Conservation (phyloP, 1,140 invertebrate genomes). For the Eurosta solidaginis region DNA sequence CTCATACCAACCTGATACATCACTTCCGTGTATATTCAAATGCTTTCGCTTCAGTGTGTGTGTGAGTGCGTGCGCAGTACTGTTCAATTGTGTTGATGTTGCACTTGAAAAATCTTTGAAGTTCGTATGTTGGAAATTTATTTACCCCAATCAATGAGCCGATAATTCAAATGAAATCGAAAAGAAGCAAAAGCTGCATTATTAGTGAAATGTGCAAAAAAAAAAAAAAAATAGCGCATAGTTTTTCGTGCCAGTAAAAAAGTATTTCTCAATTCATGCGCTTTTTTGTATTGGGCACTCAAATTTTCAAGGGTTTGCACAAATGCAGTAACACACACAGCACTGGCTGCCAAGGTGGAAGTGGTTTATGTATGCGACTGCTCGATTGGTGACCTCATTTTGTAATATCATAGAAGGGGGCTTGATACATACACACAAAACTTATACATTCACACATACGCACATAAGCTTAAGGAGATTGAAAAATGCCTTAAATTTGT, state of each 20-base stretch:
- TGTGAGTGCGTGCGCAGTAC: neutral
- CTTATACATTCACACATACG: too few relatives aligned
- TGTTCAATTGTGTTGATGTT: conserved; percentile 1
- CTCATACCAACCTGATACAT: too few relatives aligned
- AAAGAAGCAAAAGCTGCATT: neutral
- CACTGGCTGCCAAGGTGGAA: neutral
- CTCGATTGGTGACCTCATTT: neutral
- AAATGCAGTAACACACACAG: neutral
- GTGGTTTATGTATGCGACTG: neutral
- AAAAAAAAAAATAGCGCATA: neutral
- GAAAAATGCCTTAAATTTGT: too few relatives aligned
- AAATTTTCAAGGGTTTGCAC: neutral
- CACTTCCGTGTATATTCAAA: neutral
- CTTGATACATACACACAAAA: too few relatives aligned
- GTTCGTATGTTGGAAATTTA: neutral
- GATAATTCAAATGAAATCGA: neutral
- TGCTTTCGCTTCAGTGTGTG: neutral
- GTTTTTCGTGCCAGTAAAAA: neutral
- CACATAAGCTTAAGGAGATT: too few relatives aligned
- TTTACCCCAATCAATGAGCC: conserved; percentile 13
- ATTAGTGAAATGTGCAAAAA: neutral
- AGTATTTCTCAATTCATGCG: neutral
- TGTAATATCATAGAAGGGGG: neutral
- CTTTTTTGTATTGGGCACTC: neutral
- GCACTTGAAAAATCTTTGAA: neutral